phyloP scores from a whole-genome alignment of 2,888 invertebrate species.

The Vanessa cardui region DNA sequence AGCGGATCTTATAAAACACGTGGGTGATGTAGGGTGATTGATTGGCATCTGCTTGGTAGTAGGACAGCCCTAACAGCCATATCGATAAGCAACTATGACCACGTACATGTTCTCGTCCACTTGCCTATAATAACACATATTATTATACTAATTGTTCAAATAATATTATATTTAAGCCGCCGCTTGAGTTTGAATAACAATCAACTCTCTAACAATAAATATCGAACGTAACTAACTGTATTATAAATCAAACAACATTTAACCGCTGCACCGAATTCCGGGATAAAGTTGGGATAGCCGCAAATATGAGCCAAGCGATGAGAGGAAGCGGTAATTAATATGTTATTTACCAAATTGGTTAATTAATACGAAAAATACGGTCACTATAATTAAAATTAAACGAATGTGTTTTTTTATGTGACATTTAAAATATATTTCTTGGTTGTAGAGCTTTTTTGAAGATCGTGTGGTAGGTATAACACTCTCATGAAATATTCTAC shows the following conservation, averaged over 20 bases:
- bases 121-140: too few species aligned
- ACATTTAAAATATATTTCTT: too few species aligned
- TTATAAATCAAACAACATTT: conserved; percentile 58
- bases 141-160: neutral
- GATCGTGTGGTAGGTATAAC: too few species aligned
- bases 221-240: conserved; percentile 45
- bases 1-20: too few species aligned
- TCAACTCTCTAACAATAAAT: conserved; percentile 39
- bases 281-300: conserved; percentile 51
- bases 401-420: too few species aligned
- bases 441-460: too few species aligned
- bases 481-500: too few species aligned
- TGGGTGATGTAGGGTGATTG: too few species aligned
- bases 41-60: too few species aligned
- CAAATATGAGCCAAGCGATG: conserved; percentile 41
- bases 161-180: conserved; percentile 15
- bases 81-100: too few species aligned
- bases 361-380: neutral
- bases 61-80: too few species aligned
- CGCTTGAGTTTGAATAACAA: conserved; percentile 38
- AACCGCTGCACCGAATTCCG: conserved; percentile 57
- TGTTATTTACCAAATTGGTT: conserved; percentile 18
- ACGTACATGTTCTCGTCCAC: too few species aligned
- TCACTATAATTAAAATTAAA: neutral
- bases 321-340: conserved; percentile 23